Base-by-base conservation (phyloP, 1,140 invertebrate species). In the Drosophila carrolli region DNA sequence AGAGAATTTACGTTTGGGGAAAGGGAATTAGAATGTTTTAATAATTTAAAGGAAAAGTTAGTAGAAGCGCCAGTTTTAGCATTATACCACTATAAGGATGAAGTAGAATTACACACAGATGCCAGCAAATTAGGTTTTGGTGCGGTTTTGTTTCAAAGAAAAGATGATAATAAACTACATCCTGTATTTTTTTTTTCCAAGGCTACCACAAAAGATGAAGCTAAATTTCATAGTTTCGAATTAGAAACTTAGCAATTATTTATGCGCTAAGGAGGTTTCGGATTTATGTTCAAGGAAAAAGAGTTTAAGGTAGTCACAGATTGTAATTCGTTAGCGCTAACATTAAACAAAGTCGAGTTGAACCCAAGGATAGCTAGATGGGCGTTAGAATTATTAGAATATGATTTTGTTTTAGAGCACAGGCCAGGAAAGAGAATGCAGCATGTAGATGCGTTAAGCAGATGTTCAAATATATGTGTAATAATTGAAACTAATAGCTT, bases 31-130 rank as follows among this genome's bases (percentile, higher is more conserved):
- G n/a, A n/a, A n/a, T n/a, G n/a, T n/a, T n/a, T n/a, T n/a, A n/a
- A n/a, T n/a, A n/a, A n/a, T n/a, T n/a, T n/a, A n/a, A n/a, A n/a
- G n/a, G n/a, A n/a, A n/a, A n/a, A n/a, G n/a, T n/a, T n/a, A n/a
- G n/a, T n/a, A 16, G 48, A 67, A 37, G 46, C 73, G 46, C 86
- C 86, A 19, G 48, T 89, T 0, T 46, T 91, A 9, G 67, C 75
- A n/a, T 72, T 92, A 5, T 91, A 76, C 29, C 11, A 47, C 10
- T 23, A 47, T 13, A 47, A 47, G 14, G 43, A 44, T 44, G 38
- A 40, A 40, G 38, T 40, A 40, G 43, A 44, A 46, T 23, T 46
- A 11, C n/a, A n/a, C n/a, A n/a, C n/a, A n/a, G n/a, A n/a, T n/a
- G n/a, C n/a, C n/a, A n/a, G n/a, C n/a, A n/a, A n/a, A n/a, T n/a